Evolutionary conservation across 2,888 invertebrate species (phyloP).

Genomic region (Drosophila tripunctata): DNA sequence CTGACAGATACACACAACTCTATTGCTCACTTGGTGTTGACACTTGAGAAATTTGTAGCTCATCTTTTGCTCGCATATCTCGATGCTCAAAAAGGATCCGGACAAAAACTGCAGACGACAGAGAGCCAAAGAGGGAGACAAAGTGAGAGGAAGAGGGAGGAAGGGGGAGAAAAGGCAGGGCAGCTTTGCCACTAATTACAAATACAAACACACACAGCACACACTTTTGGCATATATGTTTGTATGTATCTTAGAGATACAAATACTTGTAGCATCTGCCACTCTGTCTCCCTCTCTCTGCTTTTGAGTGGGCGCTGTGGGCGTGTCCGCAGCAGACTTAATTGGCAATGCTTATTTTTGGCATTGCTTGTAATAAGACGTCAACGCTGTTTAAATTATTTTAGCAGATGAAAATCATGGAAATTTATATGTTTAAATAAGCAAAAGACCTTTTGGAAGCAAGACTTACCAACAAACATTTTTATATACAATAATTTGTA

Average conservation of each 20-base stretch:
- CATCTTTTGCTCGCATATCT: constrained; percentile 77
- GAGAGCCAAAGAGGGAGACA: not conserved
- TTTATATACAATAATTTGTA: too few species aligned
- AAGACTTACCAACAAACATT: too few species aligned
- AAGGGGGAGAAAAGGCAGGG: not conserved
- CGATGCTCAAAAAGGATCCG: constrained; percentile 54
- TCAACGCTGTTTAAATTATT: constrained; percentile 71
- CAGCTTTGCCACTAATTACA: constrained; percentile 71
- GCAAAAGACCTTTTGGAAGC: not conserved
- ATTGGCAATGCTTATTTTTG: constrained; percentile 61
- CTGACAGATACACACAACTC: constrained; percentile 42
- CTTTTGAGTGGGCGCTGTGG: constrained; percentile 34
- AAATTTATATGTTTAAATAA: constrained; percentile 21
- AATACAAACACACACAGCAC: constrained; percentile 30
- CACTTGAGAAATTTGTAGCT: constrained; percentile 84
- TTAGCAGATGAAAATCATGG: constrained; percentile 25
- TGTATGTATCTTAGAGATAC: constrained; percentile 22
- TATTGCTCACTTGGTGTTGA: constrained; percentile 80
- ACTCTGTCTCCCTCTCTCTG: not conserved
- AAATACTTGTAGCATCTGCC: constrained; percentile 20
- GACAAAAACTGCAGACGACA: constrained; percentile 67
- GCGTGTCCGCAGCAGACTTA: constrained; percentile 44
- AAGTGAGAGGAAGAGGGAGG: not conserved
- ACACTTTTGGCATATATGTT: not conserved
- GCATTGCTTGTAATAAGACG: constrained; percentile 73